Base-by-base conservation (phyloP, 2,797 vertebrate species). In the Pantherophis vulpinus region DNA sequence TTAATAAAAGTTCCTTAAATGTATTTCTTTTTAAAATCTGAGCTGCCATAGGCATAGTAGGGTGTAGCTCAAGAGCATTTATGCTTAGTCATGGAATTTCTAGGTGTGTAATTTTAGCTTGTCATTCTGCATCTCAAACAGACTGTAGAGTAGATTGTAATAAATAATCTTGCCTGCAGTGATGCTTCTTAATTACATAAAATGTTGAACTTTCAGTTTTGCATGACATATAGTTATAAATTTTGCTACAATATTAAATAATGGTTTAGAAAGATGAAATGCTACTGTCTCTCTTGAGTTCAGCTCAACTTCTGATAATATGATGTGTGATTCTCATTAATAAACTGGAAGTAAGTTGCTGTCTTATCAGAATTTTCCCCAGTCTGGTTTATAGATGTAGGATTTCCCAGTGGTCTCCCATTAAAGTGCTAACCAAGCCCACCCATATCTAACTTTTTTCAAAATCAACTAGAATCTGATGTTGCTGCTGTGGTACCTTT, bases 41-140 rank as follows among this genome's bases (percentile, higher is more conserved):
- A 23, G 1, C 37, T 92, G 42, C 18, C 32, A 51, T 56, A 91
- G 66, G 25, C 25, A 66, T 51, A 86, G 12, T 56, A 42, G 18
- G 16, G 58, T 58, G 89, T 90, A 42, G 42, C 58, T 66, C 47
- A 47, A 60, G 32, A 89, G 29, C 58, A 93, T 92, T 89, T 93
- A 63, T 70, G 93, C 91, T 91, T 58, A 58, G 86, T 93, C 93
- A 93, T 86, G 37, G 37, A 51, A 42, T 88, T 91, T 89, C 89
- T 58, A 5, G 16, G 18, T 61, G 20, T 54, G 23, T 92, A 89
- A 89, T 86, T 86, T 91, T 61, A 59, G 70, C 86, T 92, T 94
- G 58, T 66, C 58, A 83, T 63, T 61, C 58, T 59, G 86, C 25
- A 59, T 88, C 58, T 12, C n/a, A 66, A 87, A 91, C 18, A 51